A percentile compares a stretch with the other conserved stretches of the same genome.
These are phyloP conservation scores for Cuculus canorus DNA, from an alignment of 2,797 vertebrate species.

Conservation along the genomic window DNA sequence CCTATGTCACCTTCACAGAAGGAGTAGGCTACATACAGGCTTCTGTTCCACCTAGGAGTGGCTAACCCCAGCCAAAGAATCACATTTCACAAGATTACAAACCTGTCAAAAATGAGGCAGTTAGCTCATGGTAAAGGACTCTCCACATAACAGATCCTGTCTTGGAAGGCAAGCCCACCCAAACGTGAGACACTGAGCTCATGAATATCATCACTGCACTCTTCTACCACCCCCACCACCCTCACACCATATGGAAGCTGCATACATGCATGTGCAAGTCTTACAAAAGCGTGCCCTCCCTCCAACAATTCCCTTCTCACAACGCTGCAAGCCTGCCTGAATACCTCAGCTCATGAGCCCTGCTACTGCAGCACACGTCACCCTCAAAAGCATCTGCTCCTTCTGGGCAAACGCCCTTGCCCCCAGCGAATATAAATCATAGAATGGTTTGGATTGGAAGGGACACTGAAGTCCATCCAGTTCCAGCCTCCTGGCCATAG, in stretches of 20 bases:
- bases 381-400: not conserved
- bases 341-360: not conserved
- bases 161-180: not conserved
- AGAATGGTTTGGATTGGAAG: too few relatives aligned
- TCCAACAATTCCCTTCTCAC: not conserved
- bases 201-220: not conserved
- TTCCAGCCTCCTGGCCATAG: too few relatives aligned
- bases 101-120: not conserved
- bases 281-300: not conserved
- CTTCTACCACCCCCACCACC: slow-evolving; percentile 47
- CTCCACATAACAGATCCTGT: not conserved
- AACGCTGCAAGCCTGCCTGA: not conserved
- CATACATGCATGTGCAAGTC: not conserved
- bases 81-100: not conserved
- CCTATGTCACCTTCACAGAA: not conserved
- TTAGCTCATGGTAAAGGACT: not conserved
- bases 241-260: slow-evolving; percentile 41
- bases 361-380: not conserved
- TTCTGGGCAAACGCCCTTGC: not conserved
- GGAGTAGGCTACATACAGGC: not conserved
- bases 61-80: not conserved
- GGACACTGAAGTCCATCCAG: too few relatives aligned
- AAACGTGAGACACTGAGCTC: not conserved
- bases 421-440: rapidly evolving
- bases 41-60: not conserved